Conservation (phyloP, 1,140 invertebrate species). For the Drosophila ficusphila region DNA sequence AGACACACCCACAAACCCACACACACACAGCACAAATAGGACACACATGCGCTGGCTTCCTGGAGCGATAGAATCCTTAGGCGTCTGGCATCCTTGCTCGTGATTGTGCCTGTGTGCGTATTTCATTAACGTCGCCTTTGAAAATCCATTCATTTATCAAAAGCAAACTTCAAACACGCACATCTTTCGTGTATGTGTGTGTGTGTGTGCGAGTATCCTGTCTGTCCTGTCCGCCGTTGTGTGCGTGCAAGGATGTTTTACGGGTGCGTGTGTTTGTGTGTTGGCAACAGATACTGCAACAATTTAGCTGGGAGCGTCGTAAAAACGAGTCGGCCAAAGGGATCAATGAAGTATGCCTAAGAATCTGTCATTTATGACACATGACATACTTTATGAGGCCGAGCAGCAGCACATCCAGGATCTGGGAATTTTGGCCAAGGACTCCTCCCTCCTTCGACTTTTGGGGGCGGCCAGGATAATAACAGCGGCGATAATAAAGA, state of each 20-base stretch:
- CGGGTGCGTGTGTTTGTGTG: slow-evolving; percentile 9
- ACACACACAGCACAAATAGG: no score
- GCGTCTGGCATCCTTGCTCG: slow-evolving; percentile 16
- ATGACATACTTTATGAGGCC: slow-evolving; percentile 77
- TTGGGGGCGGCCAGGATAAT: slow-evolving; percentile 35
- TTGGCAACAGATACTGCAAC: slow-evolving; percentile 66
- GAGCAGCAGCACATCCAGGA: neutral
- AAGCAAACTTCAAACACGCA: slow-evolving; percentile 80
- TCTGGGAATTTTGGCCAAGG: slow-evolving; percentile 3
- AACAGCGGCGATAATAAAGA: slow-evolving; percentile 76
- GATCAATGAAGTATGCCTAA: slow-evolving; percentile 82
- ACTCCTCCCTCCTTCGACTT: slow-evolving; percentile 6
- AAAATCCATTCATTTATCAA: slow-evolving; percentile 82
- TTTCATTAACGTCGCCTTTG: slow-evolving; percentile 81
- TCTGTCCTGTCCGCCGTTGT: neutral
- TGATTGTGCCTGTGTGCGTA: slow-evolving; percentile 42
- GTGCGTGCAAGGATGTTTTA: neutral
- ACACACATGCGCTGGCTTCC: slow-evolving; percentile 19
- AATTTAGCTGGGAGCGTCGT: slow-evolving; percentile 64
- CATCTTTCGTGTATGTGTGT: slow-evolving; percentile 9
- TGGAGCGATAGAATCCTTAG: slow-evolving; percentile 14
- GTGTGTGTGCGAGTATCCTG: slow-evolving; percentile 17
- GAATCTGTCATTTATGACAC: slow-evolving; percentile 82
- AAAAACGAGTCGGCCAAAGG: slow-evolving; percentile 70
- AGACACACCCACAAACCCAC: neutral